phyloP scores from a whole-genome alignment of 2,113 vertebrate genomes.

The Trichechus manatus region DNA sequence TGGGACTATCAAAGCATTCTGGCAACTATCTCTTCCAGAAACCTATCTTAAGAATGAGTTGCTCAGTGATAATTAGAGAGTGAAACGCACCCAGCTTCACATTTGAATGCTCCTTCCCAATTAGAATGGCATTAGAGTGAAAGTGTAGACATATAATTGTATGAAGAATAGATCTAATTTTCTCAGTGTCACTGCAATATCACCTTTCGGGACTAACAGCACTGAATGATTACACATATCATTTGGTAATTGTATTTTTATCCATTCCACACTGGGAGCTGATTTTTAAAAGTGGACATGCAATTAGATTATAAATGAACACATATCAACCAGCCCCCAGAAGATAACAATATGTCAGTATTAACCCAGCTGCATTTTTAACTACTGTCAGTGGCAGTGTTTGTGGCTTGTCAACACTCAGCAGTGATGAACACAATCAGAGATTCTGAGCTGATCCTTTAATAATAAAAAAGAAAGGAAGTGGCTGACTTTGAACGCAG shows the following conservation, averaged over 20 bases:
- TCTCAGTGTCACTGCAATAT: conserved; percentile 92
- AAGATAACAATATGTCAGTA: conserved; percentile 75
- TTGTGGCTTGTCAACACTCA: conserved; percentile 66
- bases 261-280: conserved; percentile 84
- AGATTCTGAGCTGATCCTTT: conserved; percentile 54
- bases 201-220: conserved; percentile 89
- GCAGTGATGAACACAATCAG: conserved; percentile 55
- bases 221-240: conserved; percentile 91
- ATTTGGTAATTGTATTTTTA: conserved; percentile 91
- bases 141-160: conserved; percentile 90
- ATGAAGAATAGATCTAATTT: conserved; percentile 93
- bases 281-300: conserved; percentile 83
- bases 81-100: conserved; percentile 87
- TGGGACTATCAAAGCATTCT: conserved; percentile 82
- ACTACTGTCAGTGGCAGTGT: conserved; percentile 48
- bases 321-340: conserved; percentile 55
- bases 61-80: conserved; percentile 89
- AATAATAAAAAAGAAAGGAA: conserved; percentile 54
- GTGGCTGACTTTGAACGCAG: neutral
- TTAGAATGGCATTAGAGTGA: conserved; percentile 91
- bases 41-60: conserved; percentile 88
- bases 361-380: conserved; percentile 76
- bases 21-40: conserved; percentile 85
- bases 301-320: conserved; percentile 87
- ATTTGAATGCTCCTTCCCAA: conserved; percentile 91